Evolutionary conservation across 2,113 vertebrate genomes (phyloP).

Genomic region (Apistogramma diplotaenia): DNA sequence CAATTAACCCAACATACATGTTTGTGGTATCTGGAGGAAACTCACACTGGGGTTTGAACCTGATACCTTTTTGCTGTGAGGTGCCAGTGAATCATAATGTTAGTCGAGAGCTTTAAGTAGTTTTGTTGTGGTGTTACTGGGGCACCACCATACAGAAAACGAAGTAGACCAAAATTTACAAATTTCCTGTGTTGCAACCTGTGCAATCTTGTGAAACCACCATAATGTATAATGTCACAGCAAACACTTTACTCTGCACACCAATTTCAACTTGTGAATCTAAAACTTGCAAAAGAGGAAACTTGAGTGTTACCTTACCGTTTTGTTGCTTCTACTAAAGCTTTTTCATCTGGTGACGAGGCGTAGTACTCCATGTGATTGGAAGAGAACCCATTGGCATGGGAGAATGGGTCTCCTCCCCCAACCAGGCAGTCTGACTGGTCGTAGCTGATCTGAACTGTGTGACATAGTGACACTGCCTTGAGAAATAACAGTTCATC

Average conservation of each 20-base stretch:
- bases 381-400: conserved; percentile 77
- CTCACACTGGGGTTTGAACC: background rate
- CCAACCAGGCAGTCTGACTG: conserved; percentile 77
- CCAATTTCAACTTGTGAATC: background rate
- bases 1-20: background rate
- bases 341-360: conserved; percentile 96
- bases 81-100: background rate
- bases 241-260: background rate
- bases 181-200: background rate
- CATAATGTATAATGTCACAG: background rate
- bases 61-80: background rate
- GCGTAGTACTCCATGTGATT: conserved; percentile 91
- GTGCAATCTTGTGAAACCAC: background rate
- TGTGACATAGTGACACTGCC: conserved; percentile 94
- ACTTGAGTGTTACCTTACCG: conserved; percentile 72
- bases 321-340: conserved; percentile 93
- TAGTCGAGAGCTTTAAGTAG: background rate
- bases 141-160: background rate
- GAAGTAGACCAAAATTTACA: background rate
- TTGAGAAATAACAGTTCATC: conserved; percentile 93
- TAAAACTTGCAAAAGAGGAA: background rate
- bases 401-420: conserved; percentile 79
- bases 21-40: background rate
- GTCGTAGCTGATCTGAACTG: conserved; percentile 93
- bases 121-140: background rate